Evolutionary conservation across 35 echinoderm and acorn worm species (phyloP), one percentile per base, ranked within the genome.

Genomic region (Strongylocentrotus purpuratus): DNA sequence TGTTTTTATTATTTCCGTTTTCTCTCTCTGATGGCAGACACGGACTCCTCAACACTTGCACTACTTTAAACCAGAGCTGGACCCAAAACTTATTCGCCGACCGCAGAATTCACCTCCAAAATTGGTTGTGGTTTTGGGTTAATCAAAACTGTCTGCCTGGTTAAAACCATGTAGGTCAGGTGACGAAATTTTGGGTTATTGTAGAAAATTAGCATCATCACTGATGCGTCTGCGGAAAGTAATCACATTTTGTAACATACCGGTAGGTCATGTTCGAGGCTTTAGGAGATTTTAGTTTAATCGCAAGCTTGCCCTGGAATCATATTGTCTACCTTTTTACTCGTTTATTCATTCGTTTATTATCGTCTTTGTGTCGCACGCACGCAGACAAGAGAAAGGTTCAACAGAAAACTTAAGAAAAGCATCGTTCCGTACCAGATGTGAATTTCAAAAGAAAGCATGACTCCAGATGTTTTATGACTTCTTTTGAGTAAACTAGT

Each of bases 1-100:
- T 78, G 65, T 78, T 78, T 78, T 78, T n/a, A 78, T 78, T 78
- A 78, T 78, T 78, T 78, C 65, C 65, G 65, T 78, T 78, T 78
- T 78, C 50, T 78, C 65, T 78, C 65, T 78, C 28, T 22, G 52
- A 17, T 59, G 17, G 65, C 65, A 78, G 65, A 78, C 65, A 78
- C 25, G 4, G 65, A 6, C 25, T 78, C 65, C 22, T 28, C 25
- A 28, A 8, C 65, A 78, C 65, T n/a, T 78, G 65, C 28, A 78
- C 20, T 78, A 78, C 65, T 78, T 78, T 78, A 78, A 59, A 78
- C 65, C 25, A 78, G 4, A 78, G 65, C 65, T 78, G 65, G 25
- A 28, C 65, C 65, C n/a, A 28, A 78, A 78, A 78, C 65, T 78
- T 78, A 78, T 78, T 78, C 7, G 65, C 25, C 65, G n/a, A 78